Evolutionary conservation across 1,140 invertebrate species (phyloP).

Genomic region (Tigriopus japonicus): DNA sequence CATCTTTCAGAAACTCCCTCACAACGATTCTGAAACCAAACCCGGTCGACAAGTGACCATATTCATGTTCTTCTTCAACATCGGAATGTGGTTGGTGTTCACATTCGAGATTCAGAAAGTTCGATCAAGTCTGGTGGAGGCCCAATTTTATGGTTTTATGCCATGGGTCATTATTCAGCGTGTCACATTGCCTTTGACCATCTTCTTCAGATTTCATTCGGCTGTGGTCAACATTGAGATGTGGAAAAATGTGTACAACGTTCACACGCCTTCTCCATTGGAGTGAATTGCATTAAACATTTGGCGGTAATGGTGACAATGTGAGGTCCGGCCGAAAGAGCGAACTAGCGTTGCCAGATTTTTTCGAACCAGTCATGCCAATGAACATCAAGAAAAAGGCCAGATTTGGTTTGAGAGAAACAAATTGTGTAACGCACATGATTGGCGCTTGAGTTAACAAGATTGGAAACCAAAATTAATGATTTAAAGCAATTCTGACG

Average conservation of each 20-base stretch:
- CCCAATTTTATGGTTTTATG: slow-evolving; percentile 73
- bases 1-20: neutral
- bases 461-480: no score
- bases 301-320: no score
- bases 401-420: no score
- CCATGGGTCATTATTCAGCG: slow-evolving; percentile 86
- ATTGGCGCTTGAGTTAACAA: no score
- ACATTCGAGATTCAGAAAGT: slow-evolving; percentile 90
- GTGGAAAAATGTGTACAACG: slow-evolving; percentile 90
- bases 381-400: no score
- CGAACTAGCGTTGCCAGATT: no score
- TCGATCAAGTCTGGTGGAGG: slow-evolving; percentile 56
- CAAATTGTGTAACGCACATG: no score
- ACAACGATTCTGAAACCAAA: slow-evolving; percentile 47
- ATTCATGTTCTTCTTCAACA: slow-evolving; percentile 79
- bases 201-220: slow-evolving; percentile 93
- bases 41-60: slow-evolving; percentile 85
- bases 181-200: slow-evolving; percentile 77
- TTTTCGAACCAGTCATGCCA: no score
- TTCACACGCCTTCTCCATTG: no score
- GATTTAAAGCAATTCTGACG: no score
- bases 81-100: slow-evolving; percentile 85
- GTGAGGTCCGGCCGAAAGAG: no score
- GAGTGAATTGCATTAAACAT: no score
- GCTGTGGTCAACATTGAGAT: slow-evolving; percentile 90